These are phyloP conservation scores for Aviceda subcristata DNA, from an alignment of 2,113 vertebrate genomes.

Conservation along the genomic window DNA sequence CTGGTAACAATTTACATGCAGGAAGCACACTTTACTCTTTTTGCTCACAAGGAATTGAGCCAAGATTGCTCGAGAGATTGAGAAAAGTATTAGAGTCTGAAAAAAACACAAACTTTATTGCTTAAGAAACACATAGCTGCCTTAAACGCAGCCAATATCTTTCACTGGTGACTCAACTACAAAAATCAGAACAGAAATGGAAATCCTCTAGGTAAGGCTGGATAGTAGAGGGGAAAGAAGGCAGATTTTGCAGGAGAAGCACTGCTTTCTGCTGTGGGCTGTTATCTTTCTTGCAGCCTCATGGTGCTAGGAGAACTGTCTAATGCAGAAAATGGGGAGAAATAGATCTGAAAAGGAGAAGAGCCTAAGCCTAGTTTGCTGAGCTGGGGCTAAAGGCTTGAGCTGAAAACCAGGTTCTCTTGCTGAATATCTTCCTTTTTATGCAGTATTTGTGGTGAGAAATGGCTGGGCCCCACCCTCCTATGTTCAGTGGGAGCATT, in stretches of 20 bases:
- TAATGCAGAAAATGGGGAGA: neutral
- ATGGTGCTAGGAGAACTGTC: neutral
- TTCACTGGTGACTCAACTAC: neutral
- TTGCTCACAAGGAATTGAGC: neutral
- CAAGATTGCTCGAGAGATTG: neutral
- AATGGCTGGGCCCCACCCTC: constrained; percentile 48
- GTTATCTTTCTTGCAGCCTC: neutral
- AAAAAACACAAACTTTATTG: neutral
- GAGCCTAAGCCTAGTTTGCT: neutral
- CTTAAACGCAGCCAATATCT: neutral
- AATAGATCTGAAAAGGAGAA: neutral
- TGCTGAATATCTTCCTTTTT: constrained; percentile 1
- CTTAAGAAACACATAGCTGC: neutral
- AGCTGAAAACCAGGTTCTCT: constrained; percentile 51
- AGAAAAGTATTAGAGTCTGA: neutral
- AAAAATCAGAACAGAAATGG: neutral
- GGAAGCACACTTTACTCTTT: constrained; percentile 29
- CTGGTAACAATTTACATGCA: constrained; percentile 57
- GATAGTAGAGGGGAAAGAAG: neutral
- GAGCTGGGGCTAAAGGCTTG: neutral
- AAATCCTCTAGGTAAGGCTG: neutral
- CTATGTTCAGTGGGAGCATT: neutral
- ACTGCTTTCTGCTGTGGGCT: neutral
- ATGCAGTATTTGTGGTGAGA: constrained; percentile 49
- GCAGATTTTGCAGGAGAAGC: neutral